Base-by-base conservation (phyloP, 1,140 invertebrate species). In the Drosophila kikkawai region DNA sequence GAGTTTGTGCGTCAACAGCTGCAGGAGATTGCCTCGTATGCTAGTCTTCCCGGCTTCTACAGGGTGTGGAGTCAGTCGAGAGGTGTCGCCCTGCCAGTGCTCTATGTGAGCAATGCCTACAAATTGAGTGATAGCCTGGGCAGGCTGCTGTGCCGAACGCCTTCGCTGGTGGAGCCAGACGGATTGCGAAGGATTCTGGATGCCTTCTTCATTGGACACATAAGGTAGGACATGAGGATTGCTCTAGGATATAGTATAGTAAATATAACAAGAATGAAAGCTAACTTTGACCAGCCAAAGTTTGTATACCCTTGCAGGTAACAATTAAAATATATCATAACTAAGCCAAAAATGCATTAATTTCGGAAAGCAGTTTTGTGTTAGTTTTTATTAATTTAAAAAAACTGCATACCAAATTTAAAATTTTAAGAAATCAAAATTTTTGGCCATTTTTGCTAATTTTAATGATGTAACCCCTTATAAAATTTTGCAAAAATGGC, bases 71-170 rank as follows among this genome's bases (percentile, higher is more conserved):
- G 93, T 79, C 91, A 93, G 45, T 82, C 90, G 11, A 78, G 76
- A 13, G 61, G 82, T 0, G 77, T 75, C 3, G 44, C 82, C 50
- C 63, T 95, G 9, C 95, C 95, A 2, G 94, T 95, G 5, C 93
- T 95, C 51, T 95, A 95, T 70, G 93, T 95, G 42, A 94, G 94
- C 74, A 94, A 95, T 80, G 94, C 94, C 1, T 95, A 95, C 65
- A 92, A 94, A 51, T 93, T 94, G 32, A 93, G 93, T 53, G 93
- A 93, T 29, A 93, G 93, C 37, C 91, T 93, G 9, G 95, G 94
- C 92, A 93, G 94, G 71, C 75, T 94, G 39, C 82, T 95, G 17
- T 94, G 93, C 19, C 88, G 91, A 5, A 47, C 67, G 34, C 61
- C 80, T 4, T 57, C 51, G 1, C 91, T 93, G 48, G 93, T 94